Conservation (phyloP, 2,113 vertebrate species). For the Ceyx cyanopectus region DNA sequence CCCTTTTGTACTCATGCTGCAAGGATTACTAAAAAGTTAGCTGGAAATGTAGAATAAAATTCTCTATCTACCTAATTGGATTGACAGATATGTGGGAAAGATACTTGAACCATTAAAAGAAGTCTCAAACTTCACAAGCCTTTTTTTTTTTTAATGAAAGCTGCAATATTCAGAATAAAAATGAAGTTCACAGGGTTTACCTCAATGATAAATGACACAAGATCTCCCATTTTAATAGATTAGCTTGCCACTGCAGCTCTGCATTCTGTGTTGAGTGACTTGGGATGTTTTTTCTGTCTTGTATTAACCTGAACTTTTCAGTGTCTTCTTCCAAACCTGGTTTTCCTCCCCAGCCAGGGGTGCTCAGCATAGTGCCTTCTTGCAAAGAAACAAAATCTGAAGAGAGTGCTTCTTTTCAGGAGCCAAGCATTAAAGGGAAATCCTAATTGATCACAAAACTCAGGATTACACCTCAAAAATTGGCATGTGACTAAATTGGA, state of each 20-base stretch:
- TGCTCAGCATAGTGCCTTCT: neutral
- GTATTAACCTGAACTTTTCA: neutral
- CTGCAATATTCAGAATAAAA: neutral
- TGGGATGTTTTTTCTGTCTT: neutral
- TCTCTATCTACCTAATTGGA: neutral
- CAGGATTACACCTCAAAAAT: neutral
- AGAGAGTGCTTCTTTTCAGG: neutral
- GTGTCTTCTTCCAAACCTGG: neutral
- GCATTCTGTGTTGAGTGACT: neutral
- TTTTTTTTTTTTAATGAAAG: neutral
- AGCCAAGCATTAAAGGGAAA: neutral
- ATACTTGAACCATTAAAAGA: neutral
- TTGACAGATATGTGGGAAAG: neutral
- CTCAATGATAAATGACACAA: neutral
- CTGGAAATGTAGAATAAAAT: neutral
- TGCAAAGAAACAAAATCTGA: neutral
- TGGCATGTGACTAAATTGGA: neutral
- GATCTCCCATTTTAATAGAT: neutral
- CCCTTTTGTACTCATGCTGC: neutral
- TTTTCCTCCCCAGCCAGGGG: neutral
- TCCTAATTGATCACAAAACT: neutral
- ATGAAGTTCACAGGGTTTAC: neutral
- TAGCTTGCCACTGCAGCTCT: neutral
- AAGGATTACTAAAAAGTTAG: neutral
- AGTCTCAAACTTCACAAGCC: neutral